Evolutionary conservation across 2,888 invertebrate species (phyloP).

Genomic region (Pelosia muscerda): DNA sequence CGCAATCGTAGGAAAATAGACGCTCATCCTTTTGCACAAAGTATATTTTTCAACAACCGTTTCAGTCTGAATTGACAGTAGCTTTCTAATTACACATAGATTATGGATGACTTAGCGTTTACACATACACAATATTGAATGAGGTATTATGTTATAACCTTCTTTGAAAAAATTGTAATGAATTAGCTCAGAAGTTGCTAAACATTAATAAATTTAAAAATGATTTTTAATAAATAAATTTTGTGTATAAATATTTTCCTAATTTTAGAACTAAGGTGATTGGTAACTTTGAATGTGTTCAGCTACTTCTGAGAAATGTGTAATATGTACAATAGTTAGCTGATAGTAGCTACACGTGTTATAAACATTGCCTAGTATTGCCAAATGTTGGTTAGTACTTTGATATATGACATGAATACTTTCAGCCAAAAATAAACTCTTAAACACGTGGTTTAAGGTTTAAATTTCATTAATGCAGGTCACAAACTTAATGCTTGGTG

Average conservation of each 20-base stretch:
- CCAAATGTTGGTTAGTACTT: background rate
- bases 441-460: background rate
- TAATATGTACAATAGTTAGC: background rate
- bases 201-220: background rate
- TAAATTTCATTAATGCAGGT: background rate
- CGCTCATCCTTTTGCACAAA: background rate
- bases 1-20: background rate
- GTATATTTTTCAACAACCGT: constrained; percentile 1
- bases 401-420: background rate
- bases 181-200: background rate
- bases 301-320: background rate
- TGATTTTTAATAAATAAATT: background rate
- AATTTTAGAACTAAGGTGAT: background rate
- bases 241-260: background rate
- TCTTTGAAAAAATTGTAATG: background rate
- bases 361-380: background rate
- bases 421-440: background rate
- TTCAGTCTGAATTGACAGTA: constrained; percentile 5
- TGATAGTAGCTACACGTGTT: background rate
- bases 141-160: background rate
- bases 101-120: constrained; percentile 1
- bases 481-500: background rate
- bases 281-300: background rate
- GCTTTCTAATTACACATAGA: background rate
- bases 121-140: constrained; percentile 6